Conservation (phyloP, 2,888 invertebrate species). For the Caenorhabditis sinica region DNA sequence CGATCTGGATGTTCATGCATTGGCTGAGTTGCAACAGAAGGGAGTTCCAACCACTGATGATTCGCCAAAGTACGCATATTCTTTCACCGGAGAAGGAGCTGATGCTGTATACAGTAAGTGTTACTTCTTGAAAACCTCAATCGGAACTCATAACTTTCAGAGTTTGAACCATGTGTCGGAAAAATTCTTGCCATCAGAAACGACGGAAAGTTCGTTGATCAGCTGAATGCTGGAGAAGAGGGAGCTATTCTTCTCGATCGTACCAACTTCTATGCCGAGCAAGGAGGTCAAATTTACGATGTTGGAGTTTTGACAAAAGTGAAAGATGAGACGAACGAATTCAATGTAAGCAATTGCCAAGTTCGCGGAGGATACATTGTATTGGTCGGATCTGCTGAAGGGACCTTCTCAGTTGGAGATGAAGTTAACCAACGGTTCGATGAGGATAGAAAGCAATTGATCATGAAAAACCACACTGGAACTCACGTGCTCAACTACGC, state of each 20-base stretch:
- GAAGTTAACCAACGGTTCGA: conserved; percentile 91
- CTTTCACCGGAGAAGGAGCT: conserved; percentile 85
- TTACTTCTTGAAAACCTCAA: neutral
- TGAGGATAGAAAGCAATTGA: conserved; percentile 89
- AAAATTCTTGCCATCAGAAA: conserved; percentile 89
- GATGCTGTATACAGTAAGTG: conserved; percentile 88
- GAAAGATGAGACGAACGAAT: conserved; percentile 90
- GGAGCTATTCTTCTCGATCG: conserved; percentile 94
- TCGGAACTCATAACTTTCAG: conserved; percentile 47
- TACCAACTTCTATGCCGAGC: conserved; percentile 98
- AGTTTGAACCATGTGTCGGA: conserved; percentile 82
- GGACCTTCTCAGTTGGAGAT: conserved; percentile 91
- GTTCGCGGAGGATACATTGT: conserved; percentile 96
- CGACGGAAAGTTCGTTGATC: conserved; percentile 91
- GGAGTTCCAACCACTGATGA: conserved; percentile 92
- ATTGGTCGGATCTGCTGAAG: conserved; percentile 94
- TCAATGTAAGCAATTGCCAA: conserved; percentile 94
- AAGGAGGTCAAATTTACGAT: conserved; percentile 98
- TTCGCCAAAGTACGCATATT: conserved; percentile 93
- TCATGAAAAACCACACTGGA: conserved; percentile 99
- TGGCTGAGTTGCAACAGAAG: conserved; percentile 90
- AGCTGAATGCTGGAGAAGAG: conserved; percentile 91
- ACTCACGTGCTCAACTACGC: conserved; percentile 98
- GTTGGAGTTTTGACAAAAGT: conserved; percentile 91
- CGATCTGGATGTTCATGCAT: conserved; percentile 95